Evolutionary conservation across 2,797 vertebrate genomes (phyloP).

Genomic region (Phrynocephalus vlangalii): DNA sequence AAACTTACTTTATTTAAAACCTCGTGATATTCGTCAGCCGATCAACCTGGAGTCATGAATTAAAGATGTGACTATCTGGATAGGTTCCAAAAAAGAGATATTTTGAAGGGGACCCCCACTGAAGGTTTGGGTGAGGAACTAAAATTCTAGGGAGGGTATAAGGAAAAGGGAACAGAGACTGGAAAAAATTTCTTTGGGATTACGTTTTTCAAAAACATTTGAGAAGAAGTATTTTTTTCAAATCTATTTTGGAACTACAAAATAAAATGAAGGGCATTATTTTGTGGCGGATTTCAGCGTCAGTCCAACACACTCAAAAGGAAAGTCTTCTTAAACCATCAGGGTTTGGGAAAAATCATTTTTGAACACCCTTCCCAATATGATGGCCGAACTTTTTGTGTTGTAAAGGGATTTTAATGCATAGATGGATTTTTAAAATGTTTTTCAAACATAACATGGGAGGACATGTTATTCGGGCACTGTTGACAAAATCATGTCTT

Average conservation of each 20-base stretch:
- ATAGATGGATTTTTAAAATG: neutral
- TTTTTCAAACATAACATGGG: no score
- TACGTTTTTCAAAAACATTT: no score
- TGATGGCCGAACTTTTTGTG: neutral
- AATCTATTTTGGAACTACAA: neutral
- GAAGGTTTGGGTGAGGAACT: slow-evolving; percentile 83
- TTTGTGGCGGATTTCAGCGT: neutral
- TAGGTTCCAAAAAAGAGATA: slow-evolving; percentile 83
- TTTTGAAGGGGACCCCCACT: slow-evolving; percentile 85
- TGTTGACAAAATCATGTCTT: neutral
- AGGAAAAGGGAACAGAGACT: no score
- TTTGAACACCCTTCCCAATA: neutral
- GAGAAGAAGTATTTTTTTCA: neutral
- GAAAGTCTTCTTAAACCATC: neutral
- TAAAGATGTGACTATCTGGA: slow-evolving; percentile 83
- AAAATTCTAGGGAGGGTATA: slow-evolving; percentile 73
- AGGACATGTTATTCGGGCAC: no score
- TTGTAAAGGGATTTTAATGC: neutral
- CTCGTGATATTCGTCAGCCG: slow-evolving; percentile 74
- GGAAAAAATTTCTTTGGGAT: no score
- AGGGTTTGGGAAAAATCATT: no score
- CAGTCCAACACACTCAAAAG: neutral
- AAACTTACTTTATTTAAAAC: slow-evolving; percentile 84
- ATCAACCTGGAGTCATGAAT: slow-evolving; percentile 84
- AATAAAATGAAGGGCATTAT: neutral